Percentiles rank a stretch among this genome's conserved stretches.
Evolutionary conservation across 2,888 invertebrate species (phyloP).

Genomic region (Terebella lapidaria): DNA sequence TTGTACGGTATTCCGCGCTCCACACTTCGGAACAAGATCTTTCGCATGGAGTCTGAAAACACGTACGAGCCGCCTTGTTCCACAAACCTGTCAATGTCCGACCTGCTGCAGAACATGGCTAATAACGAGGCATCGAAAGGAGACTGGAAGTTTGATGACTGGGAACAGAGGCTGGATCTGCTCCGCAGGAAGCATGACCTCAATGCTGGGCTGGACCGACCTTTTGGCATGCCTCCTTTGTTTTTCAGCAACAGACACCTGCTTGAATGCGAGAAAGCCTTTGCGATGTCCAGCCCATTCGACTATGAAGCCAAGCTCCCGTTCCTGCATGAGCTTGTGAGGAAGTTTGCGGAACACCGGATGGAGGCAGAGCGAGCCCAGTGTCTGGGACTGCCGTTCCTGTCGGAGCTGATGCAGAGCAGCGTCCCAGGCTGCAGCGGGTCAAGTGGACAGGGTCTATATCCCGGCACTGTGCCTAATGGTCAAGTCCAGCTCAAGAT

Average conservation of each 20-base stretch:
- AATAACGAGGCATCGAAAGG: not conserved
- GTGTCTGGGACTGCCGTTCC: not conserved
- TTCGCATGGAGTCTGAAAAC: slow-evolving; percentile 50
- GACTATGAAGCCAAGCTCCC: slow-evolving; percentile 40
- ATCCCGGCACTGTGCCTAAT: no score
- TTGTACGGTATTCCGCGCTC: slow-evolving; percentile 95
- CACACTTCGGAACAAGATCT: slow-evolving; percentile 87
- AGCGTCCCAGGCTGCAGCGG: not conserved
- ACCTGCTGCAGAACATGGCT: slow-evolving; percentile 15
- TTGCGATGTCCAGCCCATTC: slow-evolving; percentile 31
- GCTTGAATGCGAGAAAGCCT: slow-evolving; percentile 23
- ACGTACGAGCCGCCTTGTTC: not conserved
- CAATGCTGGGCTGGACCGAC: slow-evolving; percentile 23
- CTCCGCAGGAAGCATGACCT: slow-evolving; percentile 46
- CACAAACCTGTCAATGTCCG: slow-evolving; percentile 16
- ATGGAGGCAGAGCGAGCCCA: slow-evolving; percentile 40
- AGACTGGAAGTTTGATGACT: slow-evolving; percentile 5
- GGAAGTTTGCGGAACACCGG: slow-evolving; percentile 48
- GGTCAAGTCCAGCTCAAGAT: slow-evolving; percentile 64
- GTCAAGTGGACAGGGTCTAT: slow-evolving; percentile 9
- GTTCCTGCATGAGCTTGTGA: slow-evolving; percentile 48
- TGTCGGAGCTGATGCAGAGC: not conserved
- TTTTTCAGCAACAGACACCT: slow-evolving; percentile 9
- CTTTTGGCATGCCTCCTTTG: slow-evolving; percentile 21
- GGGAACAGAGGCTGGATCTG: slow-evolving; percentile 36